phyloP scores from a whole-genome alignment of 2,797 vertebrate species.

The Diplodus puntazzo region DNA sequence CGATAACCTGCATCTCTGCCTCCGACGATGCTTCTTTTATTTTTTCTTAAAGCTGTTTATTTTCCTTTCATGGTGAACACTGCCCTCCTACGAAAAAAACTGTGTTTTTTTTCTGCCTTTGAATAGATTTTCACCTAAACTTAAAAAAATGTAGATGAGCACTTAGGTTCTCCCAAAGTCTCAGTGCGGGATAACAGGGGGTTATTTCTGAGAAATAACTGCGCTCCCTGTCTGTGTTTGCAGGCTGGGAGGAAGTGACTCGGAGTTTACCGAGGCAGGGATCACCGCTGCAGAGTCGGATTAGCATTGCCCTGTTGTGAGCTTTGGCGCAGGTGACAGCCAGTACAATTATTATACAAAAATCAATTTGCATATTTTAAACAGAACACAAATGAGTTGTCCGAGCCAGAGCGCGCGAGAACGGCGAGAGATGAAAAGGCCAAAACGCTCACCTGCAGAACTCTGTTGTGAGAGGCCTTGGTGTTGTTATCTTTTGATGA shows the following conservation, averaged over 20 bases:
- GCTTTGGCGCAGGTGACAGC: conserved; percentile 75
- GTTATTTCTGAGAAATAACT: conserved; percentile 59
- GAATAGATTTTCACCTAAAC: conserved; percentile 59
- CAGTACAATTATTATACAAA: conserved; percentile 76
- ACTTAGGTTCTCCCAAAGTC: conserved; percentile 55
- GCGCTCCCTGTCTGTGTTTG: conserved; percentile 30
- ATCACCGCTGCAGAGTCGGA: conserved; percentile 67
- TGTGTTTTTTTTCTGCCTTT: conserved; percentile 55
- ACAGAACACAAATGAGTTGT: conserved; percentile 69
- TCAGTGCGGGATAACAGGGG: conserved; percentile 46
- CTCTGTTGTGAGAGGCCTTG: conserved; percentile 5
- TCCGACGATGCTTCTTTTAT: conserved; percentile 20
- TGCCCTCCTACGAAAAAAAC: conserved; percentile 7
- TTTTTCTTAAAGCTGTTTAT: conserved; percentile 29
- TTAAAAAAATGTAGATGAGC: conserved; percentile 59
- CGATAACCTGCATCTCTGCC: conserved; percentile 38
- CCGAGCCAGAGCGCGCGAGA: conserved; percentile 40
- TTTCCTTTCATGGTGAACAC: conserved; percentile 33
- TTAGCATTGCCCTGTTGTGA: conserved; percentile 72
- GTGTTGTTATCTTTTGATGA: background rate
- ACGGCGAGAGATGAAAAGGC: conserved; percentile 50
- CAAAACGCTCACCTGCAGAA: conserved; percentile 41
- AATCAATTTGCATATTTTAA: conserved; percentile 78
- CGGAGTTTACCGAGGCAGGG: conserved; percentile 65
- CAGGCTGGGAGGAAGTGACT: conserved; percentile 57